A percentile compares a stretch with the other conserved stretches of the same genome.
phyloP scores from a whole-genome alignment of 2,797 vertebrate genomes.

The Scyliorhinus canicula region DNA sequence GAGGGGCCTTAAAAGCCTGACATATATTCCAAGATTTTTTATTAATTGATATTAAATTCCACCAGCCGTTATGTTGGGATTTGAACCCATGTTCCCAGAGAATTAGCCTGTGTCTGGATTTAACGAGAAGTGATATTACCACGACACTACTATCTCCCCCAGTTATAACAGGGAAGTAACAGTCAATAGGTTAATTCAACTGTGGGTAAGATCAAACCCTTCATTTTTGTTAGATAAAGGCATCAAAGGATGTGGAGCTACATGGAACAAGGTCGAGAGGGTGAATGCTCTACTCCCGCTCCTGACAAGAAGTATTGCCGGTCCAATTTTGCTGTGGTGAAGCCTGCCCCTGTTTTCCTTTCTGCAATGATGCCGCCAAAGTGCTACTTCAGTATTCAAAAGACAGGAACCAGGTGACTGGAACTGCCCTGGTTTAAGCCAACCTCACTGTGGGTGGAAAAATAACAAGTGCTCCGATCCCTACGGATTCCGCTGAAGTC shows the following conservation, averaged over 20 bases:
- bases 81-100: too few relatives aligned
- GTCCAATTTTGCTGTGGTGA: not conserved
- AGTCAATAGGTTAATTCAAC: not conserved
- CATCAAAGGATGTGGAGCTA: not conserved
- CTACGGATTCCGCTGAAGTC: not conserved
- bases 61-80: too few relatives aligned
- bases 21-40: too few relatives aligned
- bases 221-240: not conserved
- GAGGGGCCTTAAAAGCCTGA: too few relatives aligned
- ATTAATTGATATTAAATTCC: too few relatives aligned
- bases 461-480: constrained; percentile 5
- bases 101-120: too few relatives aligned
- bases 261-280: not conserved
- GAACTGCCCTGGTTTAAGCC: not conserved
- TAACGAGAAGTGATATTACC: too few relatives aligned
- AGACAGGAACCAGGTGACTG: not conserved
- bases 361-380: not conserved
- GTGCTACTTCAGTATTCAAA: not conserved
- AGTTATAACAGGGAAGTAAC: not conserved
- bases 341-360: not conserved
- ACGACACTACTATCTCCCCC: not conserved
- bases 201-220: not conserved
- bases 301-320: not conserved
- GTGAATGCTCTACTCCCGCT: not conserved
- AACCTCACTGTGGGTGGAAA: not conserved